Evolutionary conservation across 2,797 vertebrate species (phyloP), one percentile per base, ranked within the genome.

Genomic region (Malurus leucopterus): DNA sequence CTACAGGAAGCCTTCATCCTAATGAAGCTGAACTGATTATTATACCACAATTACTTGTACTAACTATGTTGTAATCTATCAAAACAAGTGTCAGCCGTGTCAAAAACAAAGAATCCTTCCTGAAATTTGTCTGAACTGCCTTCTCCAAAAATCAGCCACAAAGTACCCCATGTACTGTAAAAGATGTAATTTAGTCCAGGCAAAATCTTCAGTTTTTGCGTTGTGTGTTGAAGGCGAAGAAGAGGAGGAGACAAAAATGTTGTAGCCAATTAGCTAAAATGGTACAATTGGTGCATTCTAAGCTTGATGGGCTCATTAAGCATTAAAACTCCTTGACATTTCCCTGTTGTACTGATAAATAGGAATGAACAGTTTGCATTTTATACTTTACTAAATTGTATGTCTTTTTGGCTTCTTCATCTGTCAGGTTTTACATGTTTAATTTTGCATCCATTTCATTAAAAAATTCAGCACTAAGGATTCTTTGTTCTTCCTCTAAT

Each of bases 251-350:
- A 97, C 95, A 92, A 91, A 94, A 94, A 92, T 77, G 29, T 69
- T 93, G 79, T 59, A 80, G 92, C 97, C 98, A 98, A 98, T 98
- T 98, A 96, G 96, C 95, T 95, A 97, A 98, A 98, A 97, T 97
- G 96, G 97, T 98, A 97, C 95, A 96, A 97, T 96, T 96, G 94
- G 93, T 84, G 96, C 95, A 93, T 95, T 96, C 86, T 85, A 94
- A 78, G 95, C 94, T 89, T 95, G 96, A 97, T 94, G 93, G 97
- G 95, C 96, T 98, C 97, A 96, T 98, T 98, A 98, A 96, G 95
- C 97, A 97, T 98, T 97, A 96, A 97, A 95, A 97, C 96, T 98
- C 97, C 94, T 97, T 98, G 97, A 98, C 97, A 98, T 97, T 95
- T 97, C 96, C 93, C 86, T 95, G 90, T 74, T 95, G 94, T 84